phyloP scores from a whole-genome alignment of 2,797 vertebrate genomes.

The Micropoecilia bifurca region DNA sequence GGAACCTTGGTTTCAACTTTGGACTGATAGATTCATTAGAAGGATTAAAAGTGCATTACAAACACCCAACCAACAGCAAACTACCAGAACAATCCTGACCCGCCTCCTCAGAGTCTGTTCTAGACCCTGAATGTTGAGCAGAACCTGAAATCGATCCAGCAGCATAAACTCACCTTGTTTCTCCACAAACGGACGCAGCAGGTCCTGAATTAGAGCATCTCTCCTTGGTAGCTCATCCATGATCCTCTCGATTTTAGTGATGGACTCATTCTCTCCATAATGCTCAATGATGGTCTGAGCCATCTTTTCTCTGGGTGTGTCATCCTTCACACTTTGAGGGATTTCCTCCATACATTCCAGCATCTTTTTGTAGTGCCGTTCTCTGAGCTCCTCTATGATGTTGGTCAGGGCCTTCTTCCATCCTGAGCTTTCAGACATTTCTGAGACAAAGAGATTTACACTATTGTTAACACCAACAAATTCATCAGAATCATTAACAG shows the following conservation, averaged over 20 bases:
- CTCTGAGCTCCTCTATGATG: background rate
- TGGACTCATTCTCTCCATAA: background rate
- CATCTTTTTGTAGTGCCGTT: background rate
- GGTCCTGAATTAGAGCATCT: background rate
- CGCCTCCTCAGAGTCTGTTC: too few species aligned
- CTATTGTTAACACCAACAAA: background rate
- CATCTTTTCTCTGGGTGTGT: fast-evolving
- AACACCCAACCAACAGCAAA: too few species aligned
- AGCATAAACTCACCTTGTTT: conserved; percentile 3
- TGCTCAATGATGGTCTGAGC: background rate
- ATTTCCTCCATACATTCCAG: background rate
- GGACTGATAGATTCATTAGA: too few species aligned
- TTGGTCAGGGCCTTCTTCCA: background rate
- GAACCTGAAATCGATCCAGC: too few species aligned
- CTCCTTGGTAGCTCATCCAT: conserved; percentile 10
- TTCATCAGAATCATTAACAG: background rate
- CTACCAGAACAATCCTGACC: too few species aligned
- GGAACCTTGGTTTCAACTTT: too few species aligned
- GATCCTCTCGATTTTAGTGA: fast-evolving
- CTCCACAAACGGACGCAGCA: conserved; percentile 6
- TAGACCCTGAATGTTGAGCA: too few species aligned
- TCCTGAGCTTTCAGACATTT: background rate
- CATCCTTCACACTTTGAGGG: background rate
- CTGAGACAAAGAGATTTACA: background rate
- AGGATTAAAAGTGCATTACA: too few species aligned